Conservation (phyloP, 2,113 vertebrate species). For the Rhadina sibilatrix region DNA sequence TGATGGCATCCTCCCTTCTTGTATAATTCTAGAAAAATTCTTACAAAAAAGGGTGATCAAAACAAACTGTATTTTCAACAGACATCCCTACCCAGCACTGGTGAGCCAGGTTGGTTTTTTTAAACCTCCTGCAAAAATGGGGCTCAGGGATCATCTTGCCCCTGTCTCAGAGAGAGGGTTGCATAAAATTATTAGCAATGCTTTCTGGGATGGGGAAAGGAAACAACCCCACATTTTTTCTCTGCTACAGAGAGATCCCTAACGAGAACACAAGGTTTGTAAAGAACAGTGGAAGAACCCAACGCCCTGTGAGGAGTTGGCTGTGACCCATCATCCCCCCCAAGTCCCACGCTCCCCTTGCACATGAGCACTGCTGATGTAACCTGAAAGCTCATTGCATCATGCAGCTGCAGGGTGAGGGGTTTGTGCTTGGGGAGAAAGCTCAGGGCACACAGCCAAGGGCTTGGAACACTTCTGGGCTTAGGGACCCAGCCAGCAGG, state of each 20-base stretch:
- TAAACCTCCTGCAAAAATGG: not conserved
- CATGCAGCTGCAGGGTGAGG: not conserved
- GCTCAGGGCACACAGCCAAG: not conserved
- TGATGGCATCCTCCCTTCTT: not conserved
- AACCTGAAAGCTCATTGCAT: conserved; percentile 22
- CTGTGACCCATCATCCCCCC: not conserved
- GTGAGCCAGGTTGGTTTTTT: not conserved
- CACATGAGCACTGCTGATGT: not conserved
- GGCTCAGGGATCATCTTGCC: not conserved
- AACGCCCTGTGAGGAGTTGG: not conserved
- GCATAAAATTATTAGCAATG: not conserved
- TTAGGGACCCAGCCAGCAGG: not conserved
- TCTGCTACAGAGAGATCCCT: not conserved
- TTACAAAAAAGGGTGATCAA: not conserved
- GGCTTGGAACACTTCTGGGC: not conserved
- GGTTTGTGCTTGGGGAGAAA: not conserved
- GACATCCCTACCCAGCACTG: not conserved
- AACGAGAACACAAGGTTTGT: not conserved
- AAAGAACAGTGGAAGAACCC: not conserved
- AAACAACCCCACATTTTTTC: not conserved
- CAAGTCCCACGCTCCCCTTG: not conserved
- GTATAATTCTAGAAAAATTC: not conserved
- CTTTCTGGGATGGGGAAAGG: not conserved
- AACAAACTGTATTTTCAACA: not conserved
- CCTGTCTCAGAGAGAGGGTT: not conserved